Base-by-base conservation (phyloP, 53 echinoderm and acorn worm genomes). In the Holothuria scabra region DNA sequence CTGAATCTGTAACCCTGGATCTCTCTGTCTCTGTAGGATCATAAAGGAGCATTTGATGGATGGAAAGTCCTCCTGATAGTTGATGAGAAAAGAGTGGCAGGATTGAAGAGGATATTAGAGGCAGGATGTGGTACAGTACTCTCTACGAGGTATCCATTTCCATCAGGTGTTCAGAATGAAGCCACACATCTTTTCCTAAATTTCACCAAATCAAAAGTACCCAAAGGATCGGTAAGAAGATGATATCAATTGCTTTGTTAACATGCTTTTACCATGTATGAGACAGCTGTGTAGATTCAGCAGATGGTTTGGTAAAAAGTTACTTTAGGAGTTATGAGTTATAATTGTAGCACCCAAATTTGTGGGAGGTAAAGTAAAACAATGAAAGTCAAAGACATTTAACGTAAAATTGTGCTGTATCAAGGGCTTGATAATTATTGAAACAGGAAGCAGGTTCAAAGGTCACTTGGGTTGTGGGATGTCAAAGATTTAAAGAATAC, bases 151-250 rank as follows among this genome's bases (percentile, higher is more conserved):
- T 90, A 91, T 33, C 99, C 99, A 12, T 99, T 94, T 58, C 29
- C 78, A 56, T 25, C 78, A 2, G 75, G 60, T 28, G 74, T 30
- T 84, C 75, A 67, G 34, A 67, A 83, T 4, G 91, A 93, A 28
- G 95, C 95, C 28, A 91, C 91, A 56, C 94, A 99, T 83, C 91
- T 92, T 35, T 95, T 99, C 90, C 82, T 99, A 82, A 92, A 91
- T 44, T 81, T 86, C 20, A 76, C 89, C 49, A 92, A 92, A 52
- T 89, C 88, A 33, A 95, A 95, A 71, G 74, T 67, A 16, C 56
- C 85, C 5, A 82, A 85, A 72, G 92, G 85, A 7, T 38, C 82
- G 84, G 95, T 95, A 87, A 92, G 93, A 82, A 30, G 28, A 0
- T 28, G 30, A n/a, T n/a, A n/a, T 9, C 28, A 21, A 9, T 66